A percentile compares a stretch with the other conserved stretches of the same genome.
Evolutionary conservation across 2,113 vertebrate genomes (phyloP).

Genomic region (Ahaetulla prasina): DNA sequence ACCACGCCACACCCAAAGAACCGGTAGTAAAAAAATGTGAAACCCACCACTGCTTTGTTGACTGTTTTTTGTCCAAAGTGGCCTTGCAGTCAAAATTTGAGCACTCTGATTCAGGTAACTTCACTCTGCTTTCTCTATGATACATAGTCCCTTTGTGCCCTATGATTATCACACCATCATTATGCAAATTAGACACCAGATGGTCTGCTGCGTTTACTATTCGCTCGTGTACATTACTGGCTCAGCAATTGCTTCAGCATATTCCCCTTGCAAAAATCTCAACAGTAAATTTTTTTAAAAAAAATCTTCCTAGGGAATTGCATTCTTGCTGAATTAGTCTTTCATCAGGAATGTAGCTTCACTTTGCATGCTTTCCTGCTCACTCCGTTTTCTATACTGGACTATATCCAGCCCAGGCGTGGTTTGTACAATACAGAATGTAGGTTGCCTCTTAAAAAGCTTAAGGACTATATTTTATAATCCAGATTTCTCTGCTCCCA

Average conservation of each 20-base stretch:
- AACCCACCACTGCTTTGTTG: no score
- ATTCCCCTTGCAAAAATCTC: conserved; percentile 19
- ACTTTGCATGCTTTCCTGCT: conserved; percentile 6
- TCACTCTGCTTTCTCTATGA: conserved; percentile 13
- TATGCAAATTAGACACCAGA: conserved; percentile 5
- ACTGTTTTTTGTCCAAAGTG: background rate
- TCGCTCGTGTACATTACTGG: background rate
- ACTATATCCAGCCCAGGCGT: conserved; percentile 47
- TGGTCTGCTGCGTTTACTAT: background rate
- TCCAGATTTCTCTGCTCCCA: background rate
- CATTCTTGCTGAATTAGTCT: conserved; percentile 27
- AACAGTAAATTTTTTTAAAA: background rate
- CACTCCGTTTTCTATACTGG: conserved; percentile 30
- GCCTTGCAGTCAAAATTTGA: background rate
- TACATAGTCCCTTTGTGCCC: conserved; percentile 15
- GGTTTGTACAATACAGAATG: conserved; percentile 25
- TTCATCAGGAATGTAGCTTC: conserved; percentile 36
- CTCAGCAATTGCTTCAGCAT: conserved; percentile 11
- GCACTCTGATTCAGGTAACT: conserved; percentile 26
- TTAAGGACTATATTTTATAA: conserved; percentile 16
- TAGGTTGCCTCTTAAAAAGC: conserved; percentile 22
- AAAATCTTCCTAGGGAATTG: background rate
- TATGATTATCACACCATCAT: conserved; percentile 24
- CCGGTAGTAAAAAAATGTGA: no score
- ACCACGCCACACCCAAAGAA: no score